These are phyloP conservation scores for Lichenostomus cassidix DNA, from an alignment of 2,113 vertebrate species.

Conservation along the genomic window DNA sequence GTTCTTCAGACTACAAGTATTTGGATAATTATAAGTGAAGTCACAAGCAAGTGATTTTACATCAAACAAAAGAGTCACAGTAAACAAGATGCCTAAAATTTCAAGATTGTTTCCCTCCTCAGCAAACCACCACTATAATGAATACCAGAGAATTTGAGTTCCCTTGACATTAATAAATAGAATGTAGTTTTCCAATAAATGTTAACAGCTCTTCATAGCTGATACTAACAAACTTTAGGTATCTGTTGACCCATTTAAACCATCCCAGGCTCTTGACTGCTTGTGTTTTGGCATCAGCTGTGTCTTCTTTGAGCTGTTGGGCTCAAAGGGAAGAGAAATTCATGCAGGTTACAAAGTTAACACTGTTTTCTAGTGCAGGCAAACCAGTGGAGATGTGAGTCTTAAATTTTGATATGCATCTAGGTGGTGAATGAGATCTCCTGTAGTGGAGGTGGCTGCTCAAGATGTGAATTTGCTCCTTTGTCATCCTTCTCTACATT, in stretches of 20 bases:
- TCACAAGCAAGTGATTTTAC: neutral
- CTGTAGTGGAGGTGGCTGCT: neutral
- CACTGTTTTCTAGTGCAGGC: neutral
- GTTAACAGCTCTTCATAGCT: neutral
- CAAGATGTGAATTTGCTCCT: neutral
- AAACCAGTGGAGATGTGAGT: neutral
- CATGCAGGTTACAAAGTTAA: neutral
- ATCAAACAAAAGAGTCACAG: neutral
- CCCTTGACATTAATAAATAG: neutral
- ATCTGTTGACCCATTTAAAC: neutral
- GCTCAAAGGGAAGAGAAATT: neutral
- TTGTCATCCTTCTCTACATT: neutral
- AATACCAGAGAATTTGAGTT: neutral
- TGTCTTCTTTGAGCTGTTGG: neutral
- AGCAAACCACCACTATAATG: neutral
- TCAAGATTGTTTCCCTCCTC: neutral
- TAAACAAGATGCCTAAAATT: neutral
- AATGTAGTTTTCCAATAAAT: neutral
- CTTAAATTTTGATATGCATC: neutral
- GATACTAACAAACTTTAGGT: neutral
- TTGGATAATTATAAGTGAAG: neutral
- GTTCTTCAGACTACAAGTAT: neutral
- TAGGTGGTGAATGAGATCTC: neutral
- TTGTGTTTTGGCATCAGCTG: neutral
- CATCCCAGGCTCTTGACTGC: neutral